These are phyloP conservation scores for Pterophyllum scalare DNA, from an alignment of 2,113 vertebrate species.

Conservation along the genomic window DNA sequence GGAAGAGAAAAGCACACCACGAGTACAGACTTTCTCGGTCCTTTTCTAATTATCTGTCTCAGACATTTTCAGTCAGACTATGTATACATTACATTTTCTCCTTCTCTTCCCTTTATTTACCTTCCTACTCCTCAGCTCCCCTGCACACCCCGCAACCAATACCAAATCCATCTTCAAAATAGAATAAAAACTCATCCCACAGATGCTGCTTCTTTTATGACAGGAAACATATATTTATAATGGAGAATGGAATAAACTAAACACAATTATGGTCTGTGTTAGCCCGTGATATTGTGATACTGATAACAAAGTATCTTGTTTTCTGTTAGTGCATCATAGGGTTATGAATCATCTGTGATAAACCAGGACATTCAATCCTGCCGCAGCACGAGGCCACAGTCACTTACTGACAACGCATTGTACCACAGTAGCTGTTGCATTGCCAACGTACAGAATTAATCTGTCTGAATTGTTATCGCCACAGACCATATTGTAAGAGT, in stretches of 20 bases:
- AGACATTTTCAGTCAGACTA: constrained; percentile 12
- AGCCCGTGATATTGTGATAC: constrained; percentile 64
- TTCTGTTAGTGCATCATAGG: constrained; percentile 61
- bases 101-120: background rate
- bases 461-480: constrained; percentile 70
- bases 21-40: background rate
- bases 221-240: constrained; percentile 66
- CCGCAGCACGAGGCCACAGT: constrained; percentile 25
- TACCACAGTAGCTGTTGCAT: constrained; percentile 27
- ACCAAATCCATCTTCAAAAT: constrained; percentile 40
- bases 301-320: constrained; percentile 73
- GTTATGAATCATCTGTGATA: constrained; percentile 71
- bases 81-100: constrained; percentile 16
- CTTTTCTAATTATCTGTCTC: constrained; percentile 23
- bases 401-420: constrained; percentile 45
- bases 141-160: constrained; percentile 5
- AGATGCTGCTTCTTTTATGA: constrained; percentile 37
- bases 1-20: constrained; percentile 23
- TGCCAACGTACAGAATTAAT: constrained; percentile 53
- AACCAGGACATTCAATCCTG: constrained; percentile 67
- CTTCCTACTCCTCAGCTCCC: background rate
- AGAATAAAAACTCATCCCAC: constrained; percentile 45
- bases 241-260: constrained; percentile 53
- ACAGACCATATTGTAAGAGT: constrained; percentile 63
- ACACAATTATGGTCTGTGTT: constrained; percentile 66